Base-by-base conservation (phyloP, 2,113 vertebrate genomes). In the Ciconia boyciana region DNA sequence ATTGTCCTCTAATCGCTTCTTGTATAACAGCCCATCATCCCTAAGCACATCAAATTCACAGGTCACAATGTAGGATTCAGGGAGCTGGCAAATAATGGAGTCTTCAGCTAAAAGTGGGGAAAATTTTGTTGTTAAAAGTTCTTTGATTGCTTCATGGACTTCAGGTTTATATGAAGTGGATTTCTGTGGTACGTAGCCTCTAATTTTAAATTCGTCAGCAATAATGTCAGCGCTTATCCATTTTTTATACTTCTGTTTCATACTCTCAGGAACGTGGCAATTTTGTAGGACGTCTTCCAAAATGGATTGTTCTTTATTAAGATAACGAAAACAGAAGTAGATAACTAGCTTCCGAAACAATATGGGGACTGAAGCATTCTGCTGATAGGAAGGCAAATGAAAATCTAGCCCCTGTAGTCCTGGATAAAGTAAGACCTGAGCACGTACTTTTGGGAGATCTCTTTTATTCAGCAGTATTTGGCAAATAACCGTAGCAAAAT, bases 1-100 rank as follows among this genome's bases (percentile, higher is more conserved):
- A 16, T 98, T 95, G 75, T 99, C 98, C 90, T 99, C 98, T 58
- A 99, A 93, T 16, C 98, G 93, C 92, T 98, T 99, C 93, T 98
- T 98, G 90, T 98, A 99, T 21, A 99, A 69, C 26, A 99, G 95
- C 3, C 98, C 98, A 29, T 99, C 98, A 28, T 99, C 99, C 74
- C 98, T 97, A 26, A 99, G 81, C 28, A 98, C 83, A 8, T 99
- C 99, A 28, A 98, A 98, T 93, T 99, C 98, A n/a, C 99, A 99
- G 78, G 98, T 99, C 78, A 98, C 95, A 5, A 99, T 95, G 82
- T 98, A 99, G 22, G 98, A 62, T 49, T 98, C 98, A 0, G 99
- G 99, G n/a, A 98, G 96, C 76, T 87, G 98, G 39, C 96, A 69
- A 70, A 99, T 75, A 11, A 98, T 28, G 1, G 91, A 93, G 8